Conservation (phyloP, 2,888 invertebrate genomes). For the Drosophila pseudotakahashii region DNA sequence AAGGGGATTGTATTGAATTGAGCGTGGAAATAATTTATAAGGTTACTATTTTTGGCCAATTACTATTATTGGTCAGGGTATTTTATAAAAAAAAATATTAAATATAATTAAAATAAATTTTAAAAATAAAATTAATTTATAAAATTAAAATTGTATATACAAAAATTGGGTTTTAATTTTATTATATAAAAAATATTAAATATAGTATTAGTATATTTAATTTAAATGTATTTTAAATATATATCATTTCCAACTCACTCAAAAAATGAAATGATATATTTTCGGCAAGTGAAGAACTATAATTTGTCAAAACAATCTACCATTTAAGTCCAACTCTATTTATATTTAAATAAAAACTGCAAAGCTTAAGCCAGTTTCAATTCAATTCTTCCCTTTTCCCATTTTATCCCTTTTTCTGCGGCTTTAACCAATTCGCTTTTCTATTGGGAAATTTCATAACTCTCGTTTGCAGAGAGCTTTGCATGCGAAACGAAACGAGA, state of each 20-base stretch:
- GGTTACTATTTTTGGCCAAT: neutral
- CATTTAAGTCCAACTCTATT: conserved; percentile 4
- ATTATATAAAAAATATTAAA: too few species aligned
- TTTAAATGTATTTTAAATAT: too few species aligned
- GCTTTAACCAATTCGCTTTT: conserved; percentile 6
- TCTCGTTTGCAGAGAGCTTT: conserved; percentile 25
- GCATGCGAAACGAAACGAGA: conserved; percentile 29
- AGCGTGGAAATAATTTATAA: neutral
- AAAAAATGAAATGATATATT: neutral
- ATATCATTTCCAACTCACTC: neutral
- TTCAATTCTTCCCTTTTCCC: neutral
- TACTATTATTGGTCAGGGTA: too few species aligned
- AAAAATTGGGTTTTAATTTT: too few species aligned
- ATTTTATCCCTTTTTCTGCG: conserved; percentile 7
- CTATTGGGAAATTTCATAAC: conserved; percentile 42
- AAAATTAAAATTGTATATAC: too few species aligned
- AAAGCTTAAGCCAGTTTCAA: conserved; percentile 6
- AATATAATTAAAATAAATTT: too few species aligned
- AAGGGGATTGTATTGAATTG: neutral
- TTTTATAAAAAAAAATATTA: too few species aligned
- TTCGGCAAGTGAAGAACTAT: neutral
- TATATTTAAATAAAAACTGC: conserved; percentile 25
- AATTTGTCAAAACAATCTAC: neutral
- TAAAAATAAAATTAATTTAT: too few species aligned
- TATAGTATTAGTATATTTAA: too few species aligned